Percentiles rank a stretch among this genome's conserved stretches.
Conservation (phyloP, 1,140 invertebrate genomes). For the Hylyphantes graminicola region DNA sequence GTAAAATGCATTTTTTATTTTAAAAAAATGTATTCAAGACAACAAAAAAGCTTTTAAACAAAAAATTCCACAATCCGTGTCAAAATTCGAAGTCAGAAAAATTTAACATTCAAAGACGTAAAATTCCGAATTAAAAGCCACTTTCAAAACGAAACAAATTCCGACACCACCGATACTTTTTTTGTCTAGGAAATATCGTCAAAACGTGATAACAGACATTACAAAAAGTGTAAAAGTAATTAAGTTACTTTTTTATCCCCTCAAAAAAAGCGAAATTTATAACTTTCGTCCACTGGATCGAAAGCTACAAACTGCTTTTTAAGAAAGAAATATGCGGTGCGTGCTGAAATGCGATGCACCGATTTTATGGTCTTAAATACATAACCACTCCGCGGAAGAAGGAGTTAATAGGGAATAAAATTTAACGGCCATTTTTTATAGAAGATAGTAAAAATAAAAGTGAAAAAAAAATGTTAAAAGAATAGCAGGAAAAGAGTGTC, state of each 20-base stretch:
- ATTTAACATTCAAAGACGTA: too few relatives aligned
- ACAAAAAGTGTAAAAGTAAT: conserved; percentile 26
- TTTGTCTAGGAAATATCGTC: too few relatives aligned
- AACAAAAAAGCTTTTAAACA: too few relatives aligned
- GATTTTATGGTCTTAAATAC: conserved; percentile 36
- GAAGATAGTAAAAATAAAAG: neutral
- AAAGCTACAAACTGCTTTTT: conserved; percentile 12
- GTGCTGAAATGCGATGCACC: neutral
- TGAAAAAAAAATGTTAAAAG: neutral
- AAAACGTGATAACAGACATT: neutral
- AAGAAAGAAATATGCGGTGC: conserved; percentile 25
- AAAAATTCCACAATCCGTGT: too few relatives aligned
- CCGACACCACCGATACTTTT: too few relatives aligned
- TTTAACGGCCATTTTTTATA: neutral
- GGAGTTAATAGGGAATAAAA: conserved; percentile 36
- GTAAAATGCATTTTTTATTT: too few relatives aligned
- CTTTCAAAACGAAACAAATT: too few relatives aligned
- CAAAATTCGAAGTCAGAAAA: too few relatives aligned
- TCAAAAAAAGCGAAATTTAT: conserved; percentile 10
- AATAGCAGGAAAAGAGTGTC: neutral
- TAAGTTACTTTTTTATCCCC: neutral
- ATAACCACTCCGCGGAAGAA: conserved; percentile 20
- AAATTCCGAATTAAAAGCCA: too few relatives aligned
- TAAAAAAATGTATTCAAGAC: too few relatives aligned
- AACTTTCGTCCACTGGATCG: neutral